These are phyloP conservation scores for Drosophila triauraria DNA, from an alignment of 1,140 invertebrate species.

Conservation along the genomic window DNA sequence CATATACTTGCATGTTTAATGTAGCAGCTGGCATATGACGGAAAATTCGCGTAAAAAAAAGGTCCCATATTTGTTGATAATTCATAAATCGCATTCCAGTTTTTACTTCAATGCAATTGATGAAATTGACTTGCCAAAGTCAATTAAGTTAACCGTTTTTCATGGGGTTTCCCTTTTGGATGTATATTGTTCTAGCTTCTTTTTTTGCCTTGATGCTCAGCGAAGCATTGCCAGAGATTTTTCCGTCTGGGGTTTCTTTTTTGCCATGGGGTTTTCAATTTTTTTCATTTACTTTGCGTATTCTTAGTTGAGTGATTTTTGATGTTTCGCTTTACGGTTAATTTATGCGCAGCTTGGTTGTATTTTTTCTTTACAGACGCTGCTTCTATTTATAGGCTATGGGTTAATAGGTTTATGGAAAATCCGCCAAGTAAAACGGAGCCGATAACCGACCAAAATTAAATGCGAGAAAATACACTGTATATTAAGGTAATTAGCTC, in stretches of 20 bases:
- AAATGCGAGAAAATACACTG: background rate
- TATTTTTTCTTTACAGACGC: constrained; percentile 9
- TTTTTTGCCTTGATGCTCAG: constrained; percentile 31
- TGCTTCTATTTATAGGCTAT: constrained; percentile 24
- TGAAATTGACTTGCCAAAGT: constrained; percentile 29
- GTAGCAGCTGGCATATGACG: constrained; percentile 4
- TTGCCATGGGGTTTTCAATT: background rate
- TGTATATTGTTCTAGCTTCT: constrained; percentile 16
- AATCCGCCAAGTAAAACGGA: constrained; percentile 32
- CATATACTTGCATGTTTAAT: constrained; percentile 24
- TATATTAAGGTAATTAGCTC: background rate
- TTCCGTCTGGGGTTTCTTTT: constrained; percentile 17
- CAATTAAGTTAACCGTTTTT: constrained; percentile 34
- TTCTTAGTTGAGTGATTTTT: constrained; percentile 63
- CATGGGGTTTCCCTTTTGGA: constrained; percentile 18
- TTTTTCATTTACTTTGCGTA: constrained; percentile 34
- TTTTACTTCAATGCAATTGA: constrained; percentile 23
- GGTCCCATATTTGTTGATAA: background rate
- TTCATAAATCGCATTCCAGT: constrained; percentile 27
- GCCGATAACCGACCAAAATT: background rate
- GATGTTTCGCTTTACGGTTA: constrained; percentile 59
- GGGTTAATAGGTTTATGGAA: constrained; percentile 33
- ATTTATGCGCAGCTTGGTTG: constrained; percentile 39
- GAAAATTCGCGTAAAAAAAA: background rate
- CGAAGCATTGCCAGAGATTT: constrained; percentile 43